Evolutionary conservation across 2,888 invertebrate genomes (phyloP), one percentile per base, ranked within the genome.

Genomic region (Apotomis turbidana): DNA sequence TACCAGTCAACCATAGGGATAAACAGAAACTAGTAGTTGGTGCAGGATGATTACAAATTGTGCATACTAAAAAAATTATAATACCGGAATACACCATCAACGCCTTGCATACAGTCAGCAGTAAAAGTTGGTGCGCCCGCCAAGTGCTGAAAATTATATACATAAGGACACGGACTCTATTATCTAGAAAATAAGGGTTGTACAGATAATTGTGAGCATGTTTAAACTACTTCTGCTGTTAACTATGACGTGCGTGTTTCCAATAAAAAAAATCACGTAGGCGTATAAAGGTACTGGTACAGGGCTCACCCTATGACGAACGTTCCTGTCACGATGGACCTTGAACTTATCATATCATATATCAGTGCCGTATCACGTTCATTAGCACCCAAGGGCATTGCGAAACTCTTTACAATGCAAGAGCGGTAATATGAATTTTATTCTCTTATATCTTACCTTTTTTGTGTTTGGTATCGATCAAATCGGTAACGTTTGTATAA

Each of bases 281-380:
- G 66, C 15, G 66, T 15, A 38, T 36, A 68, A 36, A 51, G 57
- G 61, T 62, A 57, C 46, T 5, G 3, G 46, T 9, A 46, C 46
- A 46, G 10, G 46, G 57, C 10, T 38, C 57, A 51, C 61, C 61
- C 60, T 67, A 55, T 63, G 70, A 55, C 62, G 68, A 63, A 62
- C 62, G 78, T 79, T 27, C 77, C 79, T 51, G 46, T 66, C 52
- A 63, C 59, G 52, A 15, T 74, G 81, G 79, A 27, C 87, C 86
- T 81, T 87, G 86, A 87, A 83, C 85, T 86, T 85, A 83, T 85
- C 80, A 84, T 79, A 81, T 64, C 44, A 68, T 49, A 49, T 9
- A 49, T 10, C 6, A 13, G 36, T 61, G 55, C 44, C 46, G 54
- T 66, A 60, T 77, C 75, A 75, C 77, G 77, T 78, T 81, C 76